These are phyloP conservation scores for Heliocidaris tuberculata DNA, from an alignment of 35 echinoderm and acorn worm species.

Conservation along the genomic window DNA sequence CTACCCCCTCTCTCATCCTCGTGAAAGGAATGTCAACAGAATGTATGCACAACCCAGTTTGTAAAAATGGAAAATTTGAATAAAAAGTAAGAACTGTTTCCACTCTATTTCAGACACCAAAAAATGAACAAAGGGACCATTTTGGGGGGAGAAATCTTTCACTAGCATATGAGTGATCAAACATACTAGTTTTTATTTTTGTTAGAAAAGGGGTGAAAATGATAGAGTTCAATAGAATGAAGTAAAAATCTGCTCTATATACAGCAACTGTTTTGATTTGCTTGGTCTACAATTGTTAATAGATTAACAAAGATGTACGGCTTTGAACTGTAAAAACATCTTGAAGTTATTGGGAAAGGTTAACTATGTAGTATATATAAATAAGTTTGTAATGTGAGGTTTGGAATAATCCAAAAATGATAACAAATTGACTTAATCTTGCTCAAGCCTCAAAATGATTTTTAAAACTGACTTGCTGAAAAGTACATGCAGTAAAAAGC, in stretches of 20 bases:
- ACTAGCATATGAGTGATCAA: background rate
- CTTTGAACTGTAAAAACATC: background rate
- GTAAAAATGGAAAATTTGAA: background rate
- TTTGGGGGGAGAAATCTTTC: background rate
- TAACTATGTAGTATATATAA: too few relatives aligned
- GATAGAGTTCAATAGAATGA: background rate
- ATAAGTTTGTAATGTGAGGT: too few relatives aligned
- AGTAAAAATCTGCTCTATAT: background rate
- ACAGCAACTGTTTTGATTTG: background rate
- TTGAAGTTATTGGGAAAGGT: too few relatives aligned
- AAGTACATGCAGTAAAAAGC: too few relatives aligned
- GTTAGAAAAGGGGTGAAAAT: background rate
- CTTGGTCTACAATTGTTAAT: background rate
- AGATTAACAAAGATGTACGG: background rate
- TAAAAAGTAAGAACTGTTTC: background rate
- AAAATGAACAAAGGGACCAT: background rate
- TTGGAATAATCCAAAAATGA: too few relatives aligned
- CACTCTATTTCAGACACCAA: background rate
- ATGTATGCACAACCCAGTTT: conserved; percentile 10
- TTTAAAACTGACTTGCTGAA: too few relatives aligned
- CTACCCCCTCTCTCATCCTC: background rate
- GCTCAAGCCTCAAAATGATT: too few relatives aligned
- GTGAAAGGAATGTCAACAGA: background rate
- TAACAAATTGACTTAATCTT: too few relatives aligned
- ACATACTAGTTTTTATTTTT: background rate